A percentile compares a stretch with the other conserved stretches of the same genome.
Evolutionary conservation across 2,797 vertebrate species (phyloP).

Genomic region (Falco peregrinus): DNA sequence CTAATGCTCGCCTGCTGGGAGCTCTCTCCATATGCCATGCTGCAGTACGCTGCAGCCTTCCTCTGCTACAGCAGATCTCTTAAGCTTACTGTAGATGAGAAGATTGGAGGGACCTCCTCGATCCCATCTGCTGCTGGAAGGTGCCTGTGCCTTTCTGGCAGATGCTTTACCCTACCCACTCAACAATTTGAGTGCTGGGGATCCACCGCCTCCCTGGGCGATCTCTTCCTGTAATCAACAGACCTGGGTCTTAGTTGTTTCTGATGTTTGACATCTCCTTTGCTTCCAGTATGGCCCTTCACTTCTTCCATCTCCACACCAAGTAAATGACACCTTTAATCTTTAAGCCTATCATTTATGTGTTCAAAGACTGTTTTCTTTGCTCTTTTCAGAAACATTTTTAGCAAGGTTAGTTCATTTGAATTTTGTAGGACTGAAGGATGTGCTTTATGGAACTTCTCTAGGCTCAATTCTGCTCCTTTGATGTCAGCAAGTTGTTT

Average conservation of each 20-base stretch:
- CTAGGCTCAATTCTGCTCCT: not conserved
- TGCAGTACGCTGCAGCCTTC: not conserved
- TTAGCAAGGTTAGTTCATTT: not conserved
- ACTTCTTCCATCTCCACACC: not conserved
- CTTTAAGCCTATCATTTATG: not conserved
- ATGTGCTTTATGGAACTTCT: not conserved
- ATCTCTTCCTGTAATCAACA: not conserved
- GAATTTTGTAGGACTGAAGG: not conserved
- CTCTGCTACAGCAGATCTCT: not conserved
- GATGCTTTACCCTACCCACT: not conserved
- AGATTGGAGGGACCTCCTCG: not conserved
- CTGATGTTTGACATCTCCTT: not conserved
- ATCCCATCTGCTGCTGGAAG: fast-evolving
- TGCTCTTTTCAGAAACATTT: not conserved
- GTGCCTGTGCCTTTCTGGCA: not conserved
- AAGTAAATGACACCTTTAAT: not conserved
- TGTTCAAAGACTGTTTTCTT: not conserved
- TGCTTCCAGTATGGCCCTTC: not conserved
- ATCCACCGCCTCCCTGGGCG: fast-evolving
- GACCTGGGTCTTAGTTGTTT: not conserved
- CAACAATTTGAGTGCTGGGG: fast-evolving
- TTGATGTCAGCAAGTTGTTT: not conserved
- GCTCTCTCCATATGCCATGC: fast-evolving
- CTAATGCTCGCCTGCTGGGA: fast-evolving
- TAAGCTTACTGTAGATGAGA: not conserved